Conservation (phyloP, 2,113 vertebrate species). For the Podarcis cretensis region DNA sequence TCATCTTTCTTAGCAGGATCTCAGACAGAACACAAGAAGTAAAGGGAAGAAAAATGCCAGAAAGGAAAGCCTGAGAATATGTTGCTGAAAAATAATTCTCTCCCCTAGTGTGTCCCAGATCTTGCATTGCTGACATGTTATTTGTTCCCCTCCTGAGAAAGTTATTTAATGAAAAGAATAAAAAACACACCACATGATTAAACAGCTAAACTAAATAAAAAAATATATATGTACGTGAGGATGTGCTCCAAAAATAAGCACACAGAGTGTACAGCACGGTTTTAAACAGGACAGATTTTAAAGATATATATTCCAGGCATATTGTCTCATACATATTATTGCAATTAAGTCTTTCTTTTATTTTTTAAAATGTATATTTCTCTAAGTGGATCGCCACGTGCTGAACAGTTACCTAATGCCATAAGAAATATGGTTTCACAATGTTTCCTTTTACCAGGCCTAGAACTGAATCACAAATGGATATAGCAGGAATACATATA, state of each 20-base stretch:
- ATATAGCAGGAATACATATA: background rate
- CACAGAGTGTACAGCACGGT: background rate
- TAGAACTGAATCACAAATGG: background rate
- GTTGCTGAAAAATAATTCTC: slow-evolving; percentile 28
- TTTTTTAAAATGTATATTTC: slow-evolving; percentile 1
- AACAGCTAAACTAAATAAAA: slow-evolving; percentile 32
- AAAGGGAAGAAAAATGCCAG: background rate
- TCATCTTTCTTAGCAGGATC: slow-evolving; percentile 15
- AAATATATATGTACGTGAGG: slow-evolving; percentile 28
- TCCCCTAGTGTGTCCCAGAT: slow-evolving; percentile 14
- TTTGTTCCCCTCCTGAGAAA: slow-evolving; percentile 32
- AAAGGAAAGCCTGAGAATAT: background rate
- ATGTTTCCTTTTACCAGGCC: background rate
- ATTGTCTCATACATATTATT: background rate
- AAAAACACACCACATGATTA: slow-evolving; percentile 49
- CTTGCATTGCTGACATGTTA: slow-evolving; percentile 41
- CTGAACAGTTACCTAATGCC: slow-evolving; percentile 31
- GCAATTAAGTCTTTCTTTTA: too few relatives aligned
- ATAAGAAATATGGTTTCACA: background rate
- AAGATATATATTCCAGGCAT: background rate
- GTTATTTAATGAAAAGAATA: slow-evolving; percentile 29
- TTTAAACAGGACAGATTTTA: too few relatives aligned
- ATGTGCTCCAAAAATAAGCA: slow-evolving; percentile 37
- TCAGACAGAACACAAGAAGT: slow-evolving; percentile 23
- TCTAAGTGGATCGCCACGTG: background rate